These are phyloP conservation scores for Epirrhoe alternata DNA, from an alignment of 2,888 invertebrate species.

Conservation along the genomic window DNA sequence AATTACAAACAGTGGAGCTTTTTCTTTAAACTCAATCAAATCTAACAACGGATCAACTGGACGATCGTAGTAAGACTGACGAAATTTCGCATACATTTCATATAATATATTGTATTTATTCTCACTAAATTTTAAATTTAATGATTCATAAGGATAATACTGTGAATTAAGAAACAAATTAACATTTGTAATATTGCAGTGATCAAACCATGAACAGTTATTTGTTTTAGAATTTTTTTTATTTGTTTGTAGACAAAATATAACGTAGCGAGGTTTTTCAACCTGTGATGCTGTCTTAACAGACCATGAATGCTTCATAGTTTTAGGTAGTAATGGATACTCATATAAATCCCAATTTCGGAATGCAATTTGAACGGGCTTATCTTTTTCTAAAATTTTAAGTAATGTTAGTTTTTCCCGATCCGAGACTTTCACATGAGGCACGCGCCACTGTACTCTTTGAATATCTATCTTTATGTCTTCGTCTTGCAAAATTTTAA, in stretches of 20 bases:
- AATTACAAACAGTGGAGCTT: constrained; percentile 44
- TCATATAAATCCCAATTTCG: constrained; percentile 26
- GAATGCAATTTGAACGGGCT: constrained; percentile 11
- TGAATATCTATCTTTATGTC: too few relatives aligned
- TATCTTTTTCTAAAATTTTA: constrained; percentile 24
- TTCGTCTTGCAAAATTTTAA: too few relatives aligned
- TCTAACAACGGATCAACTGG: constrained; percentile 36
- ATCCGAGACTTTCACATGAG: constrained; percentile 12
- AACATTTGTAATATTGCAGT: constrained; percentile 7
- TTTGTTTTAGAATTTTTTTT: neutral
- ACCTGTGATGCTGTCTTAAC: constrained; percentile 6
- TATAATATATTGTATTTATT: too few relatives aligned
- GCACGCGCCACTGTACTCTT: constrained; percentile 15
- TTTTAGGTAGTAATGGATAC: too few relatives aligned
- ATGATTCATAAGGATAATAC: constrained; percentile 12
- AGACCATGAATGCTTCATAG: too few relatives aligned
- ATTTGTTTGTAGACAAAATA: constrained; percentile 14
- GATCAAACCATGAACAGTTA: constrained; percentile 10
- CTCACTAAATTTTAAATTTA: too few relatives aligned
- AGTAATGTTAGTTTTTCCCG: constrained; percentile 16
- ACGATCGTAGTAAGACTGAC: constrained; percentile 46
- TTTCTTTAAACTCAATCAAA: constrained; percentile 36
- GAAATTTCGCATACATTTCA: constrained; percentile 44
- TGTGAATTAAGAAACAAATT: constrained; percentile 14
- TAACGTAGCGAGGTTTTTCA: constrained; percentile 20